phyloP scores from a whole-genome alignment of 2,888 invertebrate species.

The Chironomus tentans region DNA sequence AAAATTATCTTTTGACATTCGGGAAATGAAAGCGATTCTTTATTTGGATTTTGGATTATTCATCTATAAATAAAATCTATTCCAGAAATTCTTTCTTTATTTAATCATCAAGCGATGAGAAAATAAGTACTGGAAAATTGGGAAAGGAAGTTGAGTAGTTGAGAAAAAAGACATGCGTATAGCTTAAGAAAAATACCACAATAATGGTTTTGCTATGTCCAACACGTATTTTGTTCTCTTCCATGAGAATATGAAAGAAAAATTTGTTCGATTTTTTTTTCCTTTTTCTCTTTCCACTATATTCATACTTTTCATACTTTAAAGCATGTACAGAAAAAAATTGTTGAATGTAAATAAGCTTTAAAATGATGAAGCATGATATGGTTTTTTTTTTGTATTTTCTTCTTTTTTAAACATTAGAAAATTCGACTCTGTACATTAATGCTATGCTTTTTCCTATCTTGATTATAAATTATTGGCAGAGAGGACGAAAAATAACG shows the following conservation, averaged over 20 bases:
- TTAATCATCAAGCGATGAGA: background rate
- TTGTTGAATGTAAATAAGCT: slow-evolving; percentile 4
- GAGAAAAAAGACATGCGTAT: background rate
- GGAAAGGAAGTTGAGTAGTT: background rate
- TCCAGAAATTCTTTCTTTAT: background rate
- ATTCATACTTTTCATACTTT: background rate
- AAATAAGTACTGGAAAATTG: background rate
- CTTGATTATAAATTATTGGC: too few species aligned
- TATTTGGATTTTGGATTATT: background rate
- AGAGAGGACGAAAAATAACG: too few species aligned
- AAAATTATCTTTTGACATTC: background rate
- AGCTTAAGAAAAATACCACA: background rate
- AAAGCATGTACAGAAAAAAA: background rate
- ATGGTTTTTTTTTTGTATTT: background rate
- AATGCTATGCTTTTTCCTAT: too few species aligned
- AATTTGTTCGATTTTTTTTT: background rate
- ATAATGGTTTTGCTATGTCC: background rate
- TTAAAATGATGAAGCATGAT: background rate
- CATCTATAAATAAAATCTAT: background rate
- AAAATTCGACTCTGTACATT: too few species aligned
- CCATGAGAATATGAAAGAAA: too few species aligned
- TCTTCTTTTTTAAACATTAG: background rate
- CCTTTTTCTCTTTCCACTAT: background rate
- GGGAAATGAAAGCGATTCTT: background rate
- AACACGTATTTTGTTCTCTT: background rate